These are phyloP conservation scores for Agelastica alni DNA, from an alignment of 2,888 invertebrate species.

Conservation along the genomic window DNA sequence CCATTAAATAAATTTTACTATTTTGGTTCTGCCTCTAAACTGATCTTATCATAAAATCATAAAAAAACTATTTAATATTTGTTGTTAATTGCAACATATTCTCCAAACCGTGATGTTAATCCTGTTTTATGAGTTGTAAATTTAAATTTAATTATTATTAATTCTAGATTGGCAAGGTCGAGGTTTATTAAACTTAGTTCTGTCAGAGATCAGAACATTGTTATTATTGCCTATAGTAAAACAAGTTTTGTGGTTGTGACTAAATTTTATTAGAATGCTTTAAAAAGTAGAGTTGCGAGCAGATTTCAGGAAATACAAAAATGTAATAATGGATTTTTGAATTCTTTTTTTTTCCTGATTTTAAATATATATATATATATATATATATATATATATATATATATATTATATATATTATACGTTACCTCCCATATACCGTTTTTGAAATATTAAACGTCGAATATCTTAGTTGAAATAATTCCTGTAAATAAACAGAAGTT, in stretches of 20 bases:
- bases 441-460: too few relatives aligned
- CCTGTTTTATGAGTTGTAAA: background rate
- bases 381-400: background rate
- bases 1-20: too few relatives aligned
- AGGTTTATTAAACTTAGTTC: background rate
- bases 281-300: too few relatives aligned
- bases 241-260: too few relatives aligned
- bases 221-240: too few relatives aligned
- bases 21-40: background rate
- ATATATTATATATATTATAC: background rate
- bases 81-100: constrained; percentile 4
- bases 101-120: background rate
- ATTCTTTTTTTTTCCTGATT: too few relatives aligned
- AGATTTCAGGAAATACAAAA: too few relatives aligned
- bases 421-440: background rate
- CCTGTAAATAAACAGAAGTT: too few relatives aligned
- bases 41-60: background rate
- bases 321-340: too few relatives aligned
- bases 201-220: too few relatives aligned
- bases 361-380: background rate
- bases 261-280: too few relatives aligned
- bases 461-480: too few relatives aligned
- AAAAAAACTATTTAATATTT: background rate
- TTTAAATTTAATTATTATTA: background rate
- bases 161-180: background rate